phyloP scores from a whole-genome alignment of 2,113 vertebrate species.

The Hemiprocne comata region DNA sequence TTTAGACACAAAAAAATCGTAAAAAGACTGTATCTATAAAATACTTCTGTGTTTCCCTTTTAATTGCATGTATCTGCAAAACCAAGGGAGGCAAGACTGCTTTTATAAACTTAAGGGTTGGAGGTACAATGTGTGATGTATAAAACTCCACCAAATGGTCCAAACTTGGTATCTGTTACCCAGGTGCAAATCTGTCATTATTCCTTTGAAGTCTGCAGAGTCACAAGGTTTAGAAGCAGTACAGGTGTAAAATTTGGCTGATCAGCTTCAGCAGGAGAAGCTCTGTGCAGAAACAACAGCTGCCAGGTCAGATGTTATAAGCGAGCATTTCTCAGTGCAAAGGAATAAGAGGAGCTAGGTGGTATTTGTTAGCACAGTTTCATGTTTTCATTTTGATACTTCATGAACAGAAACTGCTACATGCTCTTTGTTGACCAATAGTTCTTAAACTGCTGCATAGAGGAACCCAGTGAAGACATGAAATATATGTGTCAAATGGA shows the following conservation, averaged over 20 bases:
- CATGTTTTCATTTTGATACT: background rate
- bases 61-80: background rate
- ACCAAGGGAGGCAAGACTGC: background rate
- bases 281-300: background rate
- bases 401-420: background rate
- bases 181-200: background rate
- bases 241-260: background rate
- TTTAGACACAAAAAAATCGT: background rate
- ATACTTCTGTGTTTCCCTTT: background rate
- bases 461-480: background rate
- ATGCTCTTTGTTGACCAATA: background rate
- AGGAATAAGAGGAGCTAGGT: background rate
- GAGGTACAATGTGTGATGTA: background rate
- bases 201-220: background rate
- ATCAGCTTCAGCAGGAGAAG: background rate
- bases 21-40: background rate
- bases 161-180: background rate
- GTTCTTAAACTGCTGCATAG: background rate
- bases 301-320: background rate
- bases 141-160: background rate
- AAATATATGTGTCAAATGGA: rapidly evolving
- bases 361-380: background rate
- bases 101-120: background rate
- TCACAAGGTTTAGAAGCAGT: background rate
- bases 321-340: background rate